phyloP scores from a whole-genome alignment of 2,797 vertebrate species.

The Lates japonicus region DNA sequence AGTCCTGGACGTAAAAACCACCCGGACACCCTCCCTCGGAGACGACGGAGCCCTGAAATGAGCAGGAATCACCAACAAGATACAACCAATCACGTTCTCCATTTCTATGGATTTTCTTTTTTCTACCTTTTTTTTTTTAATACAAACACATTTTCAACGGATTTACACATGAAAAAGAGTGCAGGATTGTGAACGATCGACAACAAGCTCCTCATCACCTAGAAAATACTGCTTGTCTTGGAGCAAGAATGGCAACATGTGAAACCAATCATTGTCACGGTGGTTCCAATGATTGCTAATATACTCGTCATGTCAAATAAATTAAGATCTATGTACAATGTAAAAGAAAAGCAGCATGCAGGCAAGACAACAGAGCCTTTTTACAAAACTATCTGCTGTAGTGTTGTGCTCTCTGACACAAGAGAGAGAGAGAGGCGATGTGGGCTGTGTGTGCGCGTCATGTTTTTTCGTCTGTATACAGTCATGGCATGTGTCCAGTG shows the following conservation, averaged over 20 bases:
- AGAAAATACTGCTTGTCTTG: constrained; percentile 84
- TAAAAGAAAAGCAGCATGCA: constrained; percentile 86
- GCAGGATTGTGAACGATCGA: constrained; percentile 69
- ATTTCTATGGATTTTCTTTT: constrained; percentile 47
- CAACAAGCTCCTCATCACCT: constrained; percentile 68
- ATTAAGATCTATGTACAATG: constrained; percentile 85
- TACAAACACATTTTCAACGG: constrained; percentile 82
- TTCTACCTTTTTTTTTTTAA: constrained; percentile 55
- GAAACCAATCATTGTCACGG: constrained; percentile 75
- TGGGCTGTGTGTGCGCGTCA: constrained; percentile 36
- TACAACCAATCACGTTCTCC: constrained; percentile 72
- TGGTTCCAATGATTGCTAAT: constrained; percentile 75
- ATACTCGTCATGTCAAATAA: constrained; percentile 83
- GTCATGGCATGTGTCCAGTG: constrained; percentile 39
- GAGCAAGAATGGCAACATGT: constrained; percentile 74
- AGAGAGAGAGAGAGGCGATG: constrained; percentile 40
- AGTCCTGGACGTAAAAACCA: constrained; percentile 45
- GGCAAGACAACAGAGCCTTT: constrained; percentile 78
- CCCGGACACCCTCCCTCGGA: constrained; percentile 18
- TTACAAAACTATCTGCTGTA: constrained; percentile 73
- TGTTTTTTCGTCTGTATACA: constrained; percentile 21
- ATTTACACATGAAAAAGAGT: constrained; percentile 81
- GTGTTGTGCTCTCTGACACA: constrained; percentile 70
- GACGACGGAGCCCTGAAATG: constrained; percentile 62
- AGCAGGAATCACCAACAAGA: constrained; percentile 72